These are phyloP conservation scores for Leptopilina myrica DNA, from an alignment of 2,888 invertebrate genomes.

Conservation along the genomic window DNA sequence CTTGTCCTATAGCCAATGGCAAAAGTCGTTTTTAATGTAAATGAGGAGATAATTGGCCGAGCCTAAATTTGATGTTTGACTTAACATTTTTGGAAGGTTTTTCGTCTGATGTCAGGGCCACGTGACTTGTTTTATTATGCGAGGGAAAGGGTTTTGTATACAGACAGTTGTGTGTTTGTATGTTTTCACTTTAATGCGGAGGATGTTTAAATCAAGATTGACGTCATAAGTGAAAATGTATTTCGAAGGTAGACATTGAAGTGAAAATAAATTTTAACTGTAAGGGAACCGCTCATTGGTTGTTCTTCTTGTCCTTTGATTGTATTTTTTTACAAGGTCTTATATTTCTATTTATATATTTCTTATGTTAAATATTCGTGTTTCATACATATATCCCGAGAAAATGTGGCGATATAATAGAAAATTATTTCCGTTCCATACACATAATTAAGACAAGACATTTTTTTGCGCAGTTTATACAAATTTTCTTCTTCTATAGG, in stretches of 20 bases:
- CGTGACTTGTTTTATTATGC: neutral
- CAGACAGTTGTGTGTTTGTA: neutral
- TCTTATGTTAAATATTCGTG: too few relatives aligned
- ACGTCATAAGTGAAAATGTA: slow-evolving; percentile 24
- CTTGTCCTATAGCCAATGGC: neutral
- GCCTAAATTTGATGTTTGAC: neutral
- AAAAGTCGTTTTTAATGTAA: neutral
- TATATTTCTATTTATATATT: too few relatives aligned
- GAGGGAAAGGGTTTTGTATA: neutral
- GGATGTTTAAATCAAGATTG: slow-evolving; percentile 29
- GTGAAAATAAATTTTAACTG: too few relatives aligned
- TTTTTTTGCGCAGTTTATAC: too few relatives aligned
- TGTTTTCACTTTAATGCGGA: slow-evolving; percentile 15
- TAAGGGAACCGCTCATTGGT: too few relatives aligned
- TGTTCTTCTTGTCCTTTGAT: too few relatives aligned
- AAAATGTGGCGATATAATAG: too few relatives aligned
- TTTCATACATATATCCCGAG: too few relatives aligned
- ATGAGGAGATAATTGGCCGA: neutral
- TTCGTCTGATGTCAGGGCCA: slow-evolving; percentile 20
- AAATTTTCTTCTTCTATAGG: too few relatives aligned
- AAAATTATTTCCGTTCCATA: too few relatives aligned
- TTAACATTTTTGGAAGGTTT: slow-evolving; percentile 11
- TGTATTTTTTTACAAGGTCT: too few relatives aligned
- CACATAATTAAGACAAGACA: too few relatives aligned
- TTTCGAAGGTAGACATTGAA: slow-evolving; percentile 11